These are phyloP conservation scores for Parnassius apollo DNA, from an alignment of 2,888 invertebrate species.

Conservation along the genomic window DNA sequence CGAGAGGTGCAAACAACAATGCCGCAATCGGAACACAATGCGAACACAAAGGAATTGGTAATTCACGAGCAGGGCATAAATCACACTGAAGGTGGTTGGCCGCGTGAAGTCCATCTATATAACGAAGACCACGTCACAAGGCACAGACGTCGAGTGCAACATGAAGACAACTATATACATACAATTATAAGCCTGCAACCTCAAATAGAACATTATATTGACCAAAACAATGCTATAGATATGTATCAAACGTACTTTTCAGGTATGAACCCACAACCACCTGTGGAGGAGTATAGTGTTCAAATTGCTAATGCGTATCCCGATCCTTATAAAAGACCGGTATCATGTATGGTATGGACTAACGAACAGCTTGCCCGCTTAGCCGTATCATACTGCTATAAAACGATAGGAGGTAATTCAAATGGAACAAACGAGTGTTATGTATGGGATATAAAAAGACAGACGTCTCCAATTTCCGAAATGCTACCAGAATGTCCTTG, in stretches of 20 bases:
- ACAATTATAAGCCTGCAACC: slow-evolving; percentile 81
- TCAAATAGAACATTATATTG: slow-evolving; percentile 83
- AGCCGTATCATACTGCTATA: slow-evolving; percentile 83
- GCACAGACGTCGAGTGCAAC: slow-evolving; percentile 88
- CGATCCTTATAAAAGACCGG: slow-evolving; percentile 73
- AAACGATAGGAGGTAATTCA: slow-evolving; percentile 36
- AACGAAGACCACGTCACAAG: slow-evolving; percentile 87
- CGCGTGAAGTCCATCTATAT: slow-evolving; percentile 84
- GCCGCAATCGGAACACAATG: slow-evolving; percentile 71
- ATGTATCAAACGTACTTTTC: slow-evolving; percentile 89
- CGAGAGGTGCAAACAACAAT: slow-evolving; percentile 70
- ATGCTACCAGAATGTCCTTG: slow-evolving; percentile 55
- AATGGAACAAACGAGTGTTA: slow-evolving; percentile 75
- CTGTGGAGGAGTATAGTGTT: slow-evolving; percentile 79
- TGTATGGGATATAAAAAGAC: slow-evolving; percentile 84
- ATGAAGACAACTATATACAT: slow-evolving; percentile 87
- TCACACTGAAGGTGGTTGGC: slow-evolving; percentile 93
- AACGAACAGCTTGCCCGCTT: slow-evolving; percentile 83
- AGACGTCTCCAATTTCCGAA: slow-evolving; percentile 54
- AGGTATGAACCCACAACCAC: slow-evolving; percentile 70
- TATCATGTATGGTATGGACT: slow-evolving; percentile 86
- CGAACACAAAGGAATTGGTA: slow-evolving; percentile 83
- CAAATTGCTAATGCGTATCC: slow-evolving; percentile 86
- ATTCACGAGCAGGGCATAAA: slow-evolving; percentile 83
- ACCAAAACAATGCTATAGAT: slow-evolving; percentile 90